Percentiles rank a stretch among this genome's conserved stretches.
phyloP scores from a whole-genome alignment of 1,140 invertebrate species.

The Andrena cerasifolii region DNA sequence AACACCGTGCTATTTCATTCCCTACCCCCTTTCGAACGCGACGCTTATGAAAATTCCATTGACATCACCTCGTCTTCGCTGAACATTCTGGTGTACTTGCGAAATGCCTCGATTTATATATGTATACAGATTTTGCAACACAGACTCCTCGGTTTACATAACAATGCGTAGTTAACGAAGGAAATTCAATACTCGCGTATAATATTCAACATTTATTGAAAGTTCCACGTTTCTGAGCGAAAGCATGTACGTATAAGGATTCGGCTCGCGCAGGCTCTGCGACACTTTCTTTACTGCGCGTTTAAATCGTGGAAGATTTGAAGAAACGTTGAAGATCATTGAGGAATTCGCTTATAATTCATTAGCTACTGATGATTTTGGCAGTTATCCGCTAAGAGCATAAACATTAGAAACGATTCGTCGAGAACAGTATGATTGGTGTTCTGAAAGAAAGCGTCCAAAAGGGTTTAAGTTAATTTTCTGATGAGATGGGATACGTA shows the following conservation, averaged over 20 bases:
- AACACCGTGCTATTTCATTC: not conserved
- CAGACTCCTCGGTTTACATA: not conserved
- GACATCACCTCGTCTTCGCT: too few species aligned
- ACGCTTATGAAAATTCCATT: too few species aligned
- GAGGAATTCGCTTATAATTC: not conserved
- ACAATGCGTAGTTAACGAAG: not conserved
- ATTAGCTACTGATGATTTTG: not conserved
- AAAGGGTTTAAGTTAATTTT: not conserved
- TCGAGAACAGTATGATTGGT: not conserved
- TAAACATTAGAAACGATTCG: not conserved
- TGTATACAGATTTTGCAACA: not conserved
- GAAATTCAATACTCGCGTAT: not conserved
- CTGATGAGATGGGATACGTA: not conserved
- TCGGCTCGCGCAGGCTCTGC: not conserved
- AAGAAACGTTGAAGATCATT: not conserved
- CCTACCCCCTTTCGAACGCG: not conserved
- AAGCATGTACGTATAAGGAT: not conserved
- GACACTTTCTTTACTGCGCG: not conserved
- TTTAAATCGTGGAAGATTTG: not conserved
- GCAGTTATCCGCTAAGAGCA: not conserved
- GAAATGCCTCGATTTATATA: not conserved
- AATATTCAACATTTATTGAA: not conserved
- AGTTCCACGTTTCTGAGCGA: not conserved
- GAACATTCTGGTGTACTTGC: not conserved
- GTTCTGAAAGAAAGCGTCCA: not conserved